A percentile compares a stretch with the other conserved stretches of the same genome.
Evolutionary conservation across 2,113 vertebrate species (phyloP).

Genomic region (Halcyon senegalensis): DNA sequence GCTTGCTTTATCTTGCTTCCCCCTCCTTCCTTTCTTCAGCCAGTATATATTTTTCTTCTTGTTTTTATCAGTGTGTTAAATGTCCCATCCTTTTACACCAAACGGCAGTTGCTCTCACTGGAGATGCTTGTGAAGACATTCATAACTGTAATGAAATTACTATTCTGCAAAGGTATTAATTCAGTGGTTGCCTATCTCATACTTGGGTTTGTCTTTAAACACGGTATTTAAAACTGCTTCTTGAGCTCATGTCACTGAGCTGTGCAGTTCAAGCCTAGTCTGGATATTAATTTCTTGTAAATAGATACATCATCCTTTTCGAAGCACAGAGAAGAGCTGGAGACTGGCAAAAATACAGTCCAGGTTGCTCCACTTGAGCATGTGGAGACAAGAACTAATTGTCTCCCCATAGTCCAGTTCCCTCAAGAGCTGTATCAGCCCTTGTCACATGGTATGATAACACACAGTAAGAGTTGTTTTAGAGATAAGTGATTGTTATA

Average conservation of each 20-base stretch:
- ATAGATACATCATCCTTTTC: fast-evolving
- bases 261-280: background rate
- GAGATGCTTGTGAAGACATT: background rate
- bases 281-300: background rate
- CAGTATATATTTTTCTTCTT: background rate
- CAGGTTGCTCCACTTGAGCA: background rate
- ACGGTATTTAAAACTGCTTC: background rate
- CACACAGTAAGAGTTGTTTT: background rate
- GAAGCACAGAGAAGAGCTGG: background rate
- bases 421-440: background rate
- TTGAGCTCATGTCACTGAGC: background rate
- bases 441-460: background rate
- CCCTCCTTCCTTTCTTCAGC: background rate
- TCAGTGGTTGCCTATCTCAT: background rate
- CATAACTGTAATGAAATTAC: background rate
- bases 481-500: background rate
- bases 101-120: background rate
- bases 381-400: fast-evolving
- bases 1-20: background rate
- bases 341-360: background rate
- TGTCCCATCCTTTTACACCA: background rate
- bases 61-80: background rate
- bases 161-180: background rate
- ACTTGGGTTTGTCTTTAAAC: background rate
- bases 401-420: background rate